Percentiles rank a stretch among this genome's conserved stretches.
Evolutionary conservation across 2,797 vertebrate genomes (phyloP).

Genomic region (Garrulus glandarius): DNA sequence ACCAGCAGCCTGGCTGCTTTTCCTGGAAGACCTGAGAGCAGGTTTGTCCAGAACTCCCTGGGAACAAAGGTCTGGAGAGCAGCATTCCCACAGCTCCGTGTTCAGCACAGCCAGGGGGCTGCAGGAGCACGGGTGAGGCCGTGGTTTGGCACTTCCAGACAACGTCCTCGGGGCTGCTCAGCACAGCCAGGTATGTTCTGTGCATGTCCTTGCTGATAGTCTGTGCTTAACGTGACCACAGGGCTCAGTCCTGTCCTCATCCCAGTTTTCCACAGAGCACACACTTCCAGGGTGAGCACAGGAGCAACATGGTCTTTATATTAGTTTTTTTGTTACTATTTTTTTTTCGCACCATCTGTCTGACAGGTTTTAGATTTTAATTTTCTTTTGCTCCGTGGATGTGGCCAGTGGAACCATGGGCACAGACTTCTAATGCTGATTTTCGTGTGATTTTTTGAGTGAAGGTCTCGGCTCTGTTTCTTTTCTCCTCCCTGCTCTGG

Average conservation of each 20-base stretch:
- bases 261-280: neutral
- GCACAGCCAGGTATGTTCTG: neutral
- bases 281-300: neutral
- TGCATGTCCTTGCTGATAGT: neutral
- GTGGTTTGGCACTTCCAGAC: neutral
- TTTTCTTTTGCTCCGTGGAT: neutral
- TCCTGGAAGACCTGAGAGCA: neutral
- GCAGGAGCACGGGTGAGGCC: neutral
- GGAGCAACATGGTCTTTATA: neutral
- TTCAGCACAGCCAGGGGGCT: neutral
- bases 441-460: neutral
- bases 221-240: neutral
- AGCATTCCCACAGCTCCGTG: neutral
- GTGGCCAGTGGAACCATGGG: neutral
- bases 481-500: conserved; percentile 16
- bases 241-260: neutral
- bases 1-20: neutral
- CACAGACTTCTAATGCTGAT: neutral
- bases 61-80: neutral
- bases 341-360: accelerated
- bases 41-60: neutral
- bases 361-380: neutral
- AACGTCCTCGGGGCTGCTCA: neutral
- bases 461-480: conserved; percentile 38
- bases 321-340: accelerated